phyloP scores from a whole-genome alignment of 1,140 invertebrate genomes.

The Penaeus indicus region DNA sequence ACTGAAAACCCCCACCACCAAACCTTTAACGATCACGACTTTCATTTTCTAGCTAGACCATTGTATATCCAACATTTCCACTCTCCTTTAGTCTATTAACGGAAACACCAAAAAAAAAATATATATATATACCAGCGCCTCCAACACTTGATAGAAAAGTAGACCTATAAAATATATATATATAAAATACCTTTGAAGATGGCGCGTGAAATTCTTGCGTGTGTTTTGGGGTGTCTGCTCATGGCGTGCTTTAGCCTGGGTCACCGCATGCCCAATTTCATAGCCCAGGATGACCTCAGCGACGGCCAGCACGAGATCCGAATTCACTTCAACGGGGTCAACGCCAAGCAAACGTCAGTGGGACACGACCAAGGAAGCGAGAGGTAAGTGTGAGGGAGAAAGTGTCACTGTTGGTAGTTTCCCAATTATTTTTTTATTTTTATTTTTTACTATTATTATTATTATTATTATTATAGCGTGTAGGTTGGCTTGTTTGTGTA shows the following conservation, averaged over 20 bases:
- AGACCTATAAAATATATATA: not conserved
- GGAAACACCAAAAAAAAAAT: too few relatives aligned
- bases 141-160: too few relatives aligned
- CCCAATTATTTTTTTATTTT: not conserved
- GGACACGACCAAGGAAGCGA: constrained; percentile 66
- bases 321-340: constrained; percentile 75
- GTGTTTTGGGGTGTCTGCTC: not conserved
- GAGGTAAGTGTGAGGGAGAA: constrained; percentile 40
- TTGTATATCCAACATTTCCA: too few relatives aligned
- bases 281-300: constrained; percentile 74
- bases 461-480: too few relatives aligned
- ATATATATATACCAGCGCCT: too few relatives aligned
- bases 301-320: constrained; percentile 78
- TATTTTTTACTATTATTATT: not conserved
- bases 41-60: too few relatives aligned
- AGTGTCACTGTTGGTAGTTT: not conserved
- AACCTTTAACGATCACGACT: too few relatives aligned
- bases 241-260: not conserved
- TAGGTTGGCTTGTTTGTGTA: too few relatives aligned
- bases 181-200: not conserved
- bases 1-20: too few relatives aligned
- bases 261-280: constrained; percentile 71
- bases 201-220: not conserved
- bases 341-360: constrained; percentile 77
- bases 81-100: too few relatives aligned